A percentile compares a stretch with the other conserved stretches of the same genome.
phyloP scores from a whole-genome alignment of 92 coral and sea anemone species.

The Palythoa grandis region DNA sequence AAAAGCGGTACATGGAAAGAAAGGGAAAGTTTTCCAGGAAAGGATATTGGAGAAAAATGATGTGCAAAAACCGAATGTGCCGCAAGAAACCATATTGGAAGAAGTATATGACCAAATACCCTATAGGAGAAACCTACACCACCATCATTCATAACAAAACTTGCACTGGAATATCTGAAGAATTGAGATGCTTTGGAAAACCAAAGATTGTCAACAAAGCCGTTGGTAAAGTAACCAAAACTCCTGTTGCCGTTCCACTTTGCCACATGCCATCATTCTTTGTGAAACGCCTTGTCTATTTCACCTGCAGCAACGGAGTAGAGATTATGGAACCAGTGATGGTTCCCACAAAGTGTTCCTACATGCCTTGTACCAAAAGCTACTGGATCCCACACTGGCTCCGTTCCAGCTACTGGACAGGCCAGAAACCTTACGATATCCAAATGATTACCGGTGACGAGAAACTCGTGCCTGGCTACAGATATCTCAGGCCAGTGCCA shows the following conservation, averaged over 20 bases:
- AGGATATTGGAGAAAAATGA: neutral
- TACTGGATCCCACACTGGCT: slow-evolving; percentile 56
- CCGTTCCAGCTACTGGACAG: slow-evolving; percentile 45
- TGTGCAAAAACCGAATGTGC: neutral
- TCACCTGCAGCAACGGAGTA: slow-evolving; percentile 58
- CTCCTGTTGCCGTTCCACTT: slow-evolving; percentile 54
- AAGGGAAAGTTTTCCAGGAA: too few species aligned
- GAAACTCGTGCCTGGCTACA: neutral
- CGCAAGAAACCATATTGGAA: neutral
- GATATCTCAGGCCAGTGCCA: neutral
- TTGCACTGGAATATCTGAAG: slow-evolving; percentile 53
- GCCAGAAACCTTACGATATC: slow-evolving; percentile 11
- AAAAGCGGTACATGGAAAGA: neutral
- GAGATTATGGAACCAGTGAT: slow-evolving; percentile 38
- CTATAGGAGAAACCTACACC: slow-evolving; percentile 54
- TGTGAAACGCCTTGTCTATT: slow-evolving; percentile 36
- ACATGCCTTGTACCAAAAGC: slow-evolving; percentile 53
- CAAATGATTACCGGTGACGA: neutral
- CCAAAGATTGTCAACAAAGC: slow-evolving; percentile 6
- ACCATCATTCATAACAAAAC: slow-evolving; percentile 51
- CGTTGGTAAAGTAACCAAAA: slow-evolving; percentile 57
- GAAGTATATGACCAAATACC: neutral
- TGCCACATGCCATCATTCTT: slow-evolving; percentile 45
- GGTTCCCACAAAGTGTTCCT: slow-evolving; percentile 50
- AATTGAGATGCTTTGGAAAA: slow-evolving; percentile 58